Percentiles rank a stretch among this genome's conserved stretches.
Conservation (phyloP, 92 coral and sea anemone species). For the Umimayanthus kanabou region DNA sequence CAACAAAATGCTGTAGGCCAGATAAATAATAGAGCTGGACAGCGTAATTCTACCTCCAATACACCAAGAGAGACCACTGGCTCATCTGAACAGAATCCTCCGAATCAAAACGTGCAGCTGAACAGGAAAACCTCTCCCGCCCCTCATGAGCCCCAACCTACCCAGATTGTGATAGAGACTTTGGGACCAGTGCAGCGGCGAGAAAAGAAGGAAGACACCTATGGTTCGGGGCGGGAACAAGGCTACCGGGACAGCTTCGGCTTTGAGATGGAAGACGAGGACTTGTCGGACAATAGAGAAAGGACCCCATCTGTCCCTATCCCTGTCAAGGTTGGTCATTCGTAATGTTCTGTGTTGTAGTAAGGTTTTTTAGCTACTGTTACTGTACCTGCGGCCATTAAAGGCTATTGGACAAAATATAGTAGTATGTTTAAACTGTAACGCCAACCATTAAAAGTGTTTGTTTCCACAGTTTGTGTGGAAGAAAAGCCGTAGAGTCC, state of each 20-base stretch:
- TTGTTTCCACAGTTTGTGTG: too few species aligned
- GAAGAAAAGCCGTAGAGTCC: too few species aligned
- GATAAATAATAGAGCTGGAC: background rate
- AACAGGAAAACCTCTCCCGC: slow-evolving; percentile 9
- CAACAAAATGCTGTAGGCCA: slow-evolving; percentile 44
- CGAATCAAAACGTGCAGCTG: background rate
- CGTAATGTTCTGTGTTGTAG: background rate
- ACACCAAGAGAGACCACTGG: background rate
- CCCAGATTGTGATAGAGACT: slow-evolving; percentile 6
- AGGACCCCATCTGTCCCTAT: background rate
- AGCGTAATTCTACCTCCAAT: background rate
- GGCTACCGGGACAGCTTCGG: slow-evolving; percentile 42
- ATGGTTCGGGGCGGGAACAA: slow-evolving; percentile 39
- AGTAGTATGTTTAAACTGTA: background rate
- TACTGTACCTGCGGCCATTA: background rate
- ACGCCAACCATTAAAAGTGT: too few species aligned
- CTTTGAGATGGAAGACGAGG: slow-evolving; percentile 34
- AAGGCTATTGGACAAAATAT: background rate
- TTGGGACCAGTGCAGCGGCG: slow-evolving; percentile 22
- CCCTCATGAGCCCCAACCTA: slow-evolving; percentile 18
- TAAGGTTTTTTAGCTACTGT: background rate
- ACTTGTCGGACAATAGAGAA: background rate
- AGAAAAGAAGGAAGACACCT: slow-evolving; percentile 24
- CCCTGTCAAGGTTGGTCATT: slow-evolving; percentile 12
- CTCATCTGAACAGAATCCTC: background rate